phyloP scores from a whole-genome alignment of 2,113 vertebrate genomes.

The Zosterops hypoxanthus region DNA sequence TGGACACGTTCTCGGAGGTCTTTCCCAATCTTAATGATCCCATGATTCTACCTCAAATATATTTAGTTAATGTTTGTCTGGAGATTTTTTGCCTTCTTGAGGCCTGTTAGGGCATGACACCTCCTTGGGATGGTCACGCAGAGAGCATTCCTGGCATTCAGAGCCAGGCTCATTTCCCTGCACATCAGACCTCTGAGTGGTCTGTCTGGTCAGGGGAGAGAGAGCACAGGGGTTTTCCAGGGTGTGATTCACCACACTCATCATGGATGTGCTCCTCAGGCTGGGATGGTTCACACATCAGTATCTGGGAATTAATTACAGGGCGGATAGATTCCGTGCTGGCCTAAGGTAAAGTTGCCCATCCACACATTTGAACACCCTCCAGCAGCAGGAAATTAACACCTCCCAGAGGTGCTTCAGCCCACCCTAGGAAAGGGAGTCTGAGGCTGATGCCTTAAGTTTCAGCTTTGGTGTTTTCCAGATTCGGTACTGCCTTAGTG shows the following conservation, averaged over 20 bases:
- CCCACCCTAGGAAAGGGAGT: not conserved
- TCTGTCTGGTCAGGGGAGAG: not conserved
- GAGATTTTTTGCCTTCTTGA: not conserved
- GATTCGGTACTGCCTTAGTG: not conserved
- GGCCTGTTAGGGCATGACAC: not conserved
- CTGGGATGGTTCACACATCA: not conserved
- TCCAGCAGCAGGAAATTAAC: not conserved
- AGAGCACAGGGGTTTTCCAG: not conserved
- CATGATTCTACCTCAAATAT: not conserved
- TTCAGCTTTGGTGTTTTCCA: not conserved
- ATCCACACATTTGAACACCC: not conserved
- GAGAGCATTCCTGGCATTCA: not conserved
- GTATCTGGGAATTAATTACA: not conserved
- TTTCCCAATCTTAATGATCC: not conserved
- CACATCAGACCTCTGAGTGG: not conserved
- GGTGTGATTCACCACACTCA: not conserved
- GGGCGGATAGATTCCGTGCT: fast-evolving
- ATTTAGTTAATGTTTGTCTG: not conserved
- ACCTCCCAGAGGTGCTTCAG: not conserved
- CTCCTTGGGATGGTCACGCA: not conserved
- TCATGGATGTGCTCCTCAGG: not conserved
- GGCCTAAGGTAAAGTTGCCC: not conserved
- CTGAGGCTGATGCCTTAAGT: not conserved
- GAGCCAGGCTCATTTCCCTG: not conserved
- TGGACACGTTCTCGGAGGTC: not conserved